Conservation (phyloP, 2,888 invertebrate species). For the Mesoligia furuncula region DNA sequence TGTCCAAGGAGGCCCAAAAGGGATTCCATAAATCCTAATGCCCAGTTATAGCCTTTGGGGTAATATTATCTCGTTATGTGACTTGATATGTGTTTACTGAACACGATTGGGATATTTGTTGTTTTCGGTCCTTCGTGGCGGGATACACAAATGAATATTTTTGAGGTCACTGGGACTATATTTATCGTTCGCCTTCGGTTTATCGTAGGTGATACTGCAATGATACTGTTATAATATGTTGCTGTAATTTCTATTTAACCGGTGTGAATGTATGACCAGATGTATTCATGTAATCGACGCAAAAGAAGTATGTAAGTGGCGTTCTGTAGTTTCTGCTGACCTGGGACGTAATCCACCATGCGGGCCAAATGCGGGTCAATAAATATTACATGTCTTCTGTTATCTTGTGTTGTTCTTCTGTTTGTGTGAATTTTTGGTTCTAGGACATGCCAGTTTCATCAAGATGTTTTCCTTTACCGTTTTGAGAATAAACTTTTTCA, state of each 20-base stretch:
- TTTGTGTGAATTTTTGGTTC: background rate
- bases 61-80: conserved; percentile 52
- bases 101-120: conserved; percentile 13
- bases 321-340: background rate
- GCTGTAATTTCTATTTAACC: background rate
- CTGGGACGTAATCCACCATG: background rate
- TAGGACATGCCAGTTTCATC: background rate
- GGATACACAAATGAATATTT: conserved; percentile 1
- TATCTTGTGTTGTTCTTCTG: too few relatives aligned
- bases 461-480: background rate
- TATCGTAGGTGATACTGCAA: background rate
- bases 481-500: background rate
- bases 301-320: background rate
- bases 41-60: conserved; percentile 47
- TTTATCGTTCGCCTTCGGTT: too few relatives aligned
- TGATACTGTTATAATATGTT: background rate
- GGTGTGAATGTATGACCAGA: background rate
- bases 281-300: background rate
- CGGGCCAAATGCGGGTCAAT: background rate
- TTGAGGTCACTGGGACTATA: background rate
- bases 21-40: conserved; percentile 55
- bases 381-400: background rate
- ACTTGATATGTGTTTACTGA: conserved; percentile 35
- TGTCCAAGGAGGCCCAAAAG: conserved; percentile 44
- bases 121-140: conserved; percentile 22